Conservation (phyloP, 2,888 invertebrate genomes). For the Petrophora chlorosata region DNA sequence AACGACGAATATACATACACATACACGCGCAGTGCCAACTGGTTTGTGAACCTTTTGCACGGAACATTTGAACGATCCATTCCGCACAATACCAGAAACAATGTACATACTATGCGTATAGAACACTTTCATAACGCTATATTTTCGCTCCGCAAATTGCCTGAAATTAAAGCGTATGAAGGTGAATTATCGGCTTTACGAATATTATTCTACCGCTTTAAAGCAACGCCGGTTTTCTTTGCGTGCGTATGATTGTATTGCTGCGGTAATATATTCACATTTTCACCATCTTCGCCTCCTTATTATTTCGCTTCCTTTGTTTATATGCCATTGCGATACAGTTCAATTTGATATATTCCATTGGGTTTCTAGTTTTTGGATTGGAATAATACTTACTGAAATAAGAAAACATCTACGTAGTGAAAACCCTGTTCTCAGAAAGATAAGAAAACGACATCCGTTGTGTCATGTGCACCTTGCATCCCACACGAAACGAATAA, state of each 20-base stretch:
- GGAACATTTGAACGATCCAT: constrained; percentile 17
- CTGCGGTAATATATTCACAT: constrained; percentile 79
- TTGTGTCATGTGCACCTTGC: constrained; percentile 39
- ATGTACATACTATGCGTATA: constrained; percentile 26
- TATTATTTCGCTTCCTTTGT: constrained; percentile 70
- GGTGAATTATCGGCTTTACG: constrained; percentile 77
- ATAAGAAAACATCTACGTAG: background rate
- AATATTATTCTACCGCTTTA: constrained; percentile 66
- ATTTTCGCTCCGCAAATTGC: constrained; percentile 59
- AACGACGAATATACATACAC: constrained; percentile 11
- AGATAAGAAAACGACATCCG: constrained; percentile 49
- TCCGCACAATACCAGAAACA: constrained; percentile 12
- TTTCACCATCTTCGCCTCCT: constrained; percentile 79
- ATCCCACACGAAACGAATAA: constrained; percentile 44
- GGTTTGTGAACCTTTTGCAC: constrained; percentile 3
- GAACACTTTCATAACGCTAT: constrained; percentile 31
- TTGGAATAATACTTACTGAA: background rate
- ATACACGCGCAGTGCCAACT: background rate
- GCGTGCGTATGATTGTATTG: constrained; percentile 81
- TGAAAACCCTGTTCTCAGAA: constrained; percentile 23
- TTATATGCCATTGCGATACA: constrained; percentile 43
- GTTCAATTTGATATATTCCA: constrained; percentile 14
- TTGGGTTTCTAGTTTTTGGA: background rate
- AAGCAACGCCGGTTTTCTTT: constrained; percentile 63
- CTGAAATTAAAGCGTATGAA: constrained; percentile 73